Percentiles rank a stretch among this genome's conserved stretches.
Conservation (phyloP, 2,797 vertebrate genomes). For the Gorsachius magnificus region DNA sequence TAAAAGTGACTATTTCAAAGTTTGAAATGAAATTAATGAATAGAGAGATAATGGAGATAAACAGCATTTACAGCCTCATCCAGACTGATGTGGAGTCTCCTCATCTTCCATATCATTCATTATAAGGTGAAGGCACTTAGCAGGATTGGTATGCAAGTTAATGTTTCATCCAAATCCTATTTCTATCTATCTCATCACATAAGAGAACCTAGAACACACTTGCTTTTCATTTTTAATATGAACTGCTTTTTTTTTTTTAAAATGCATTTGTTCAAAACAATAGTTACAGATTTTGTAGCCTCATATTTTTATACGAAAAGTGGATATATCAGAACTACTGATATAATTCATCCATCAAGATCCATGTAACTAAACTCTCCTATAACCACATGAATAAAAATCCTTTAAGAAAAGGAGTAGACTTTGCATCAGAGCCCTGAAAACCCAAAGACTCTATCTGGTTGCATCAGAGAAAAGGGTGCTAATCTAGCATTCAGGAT, state of each 20-base stretch:
- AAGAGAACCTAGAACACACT: background rate
- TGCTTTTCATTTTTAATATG: background rate
- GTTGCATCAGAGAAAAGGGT: background rate
- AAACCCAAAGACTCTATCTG: background rate
- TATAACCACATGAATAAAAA: background rate
- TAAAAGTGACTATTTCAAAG: background rate
- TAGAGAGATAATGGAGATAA: background rate
- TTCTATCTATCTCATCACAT: background rate
- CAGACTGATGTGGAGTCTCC: background rate
- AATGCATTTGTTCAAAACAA: background rate
- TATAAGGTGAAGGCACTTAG: background rate
- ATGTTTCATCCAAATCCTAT: background rate
- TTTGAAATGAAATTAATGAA: slow-evolving; percentile 6
- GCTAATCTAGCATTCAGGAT: background rate
- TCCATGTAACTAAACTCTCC: background rate
- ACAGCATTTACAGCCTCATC: background rate
- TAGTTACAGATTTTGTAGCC: background rate
- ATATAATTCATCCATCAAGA: background rate
- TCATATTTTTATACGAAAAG: background rate
- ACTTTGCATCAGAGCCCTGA: background rate
- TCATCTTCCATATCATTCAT: background rate
- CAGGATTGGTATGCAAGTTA: background rate
- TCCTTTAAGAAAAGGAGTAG: background rate
- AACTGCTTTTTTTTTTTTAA: background rate
- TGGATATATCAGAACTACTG: background rate